Evolutionary conservation across 2,888 invertebrate genomes (phyloP).

Genomic region (Lumbricus terrestris): DNA sequence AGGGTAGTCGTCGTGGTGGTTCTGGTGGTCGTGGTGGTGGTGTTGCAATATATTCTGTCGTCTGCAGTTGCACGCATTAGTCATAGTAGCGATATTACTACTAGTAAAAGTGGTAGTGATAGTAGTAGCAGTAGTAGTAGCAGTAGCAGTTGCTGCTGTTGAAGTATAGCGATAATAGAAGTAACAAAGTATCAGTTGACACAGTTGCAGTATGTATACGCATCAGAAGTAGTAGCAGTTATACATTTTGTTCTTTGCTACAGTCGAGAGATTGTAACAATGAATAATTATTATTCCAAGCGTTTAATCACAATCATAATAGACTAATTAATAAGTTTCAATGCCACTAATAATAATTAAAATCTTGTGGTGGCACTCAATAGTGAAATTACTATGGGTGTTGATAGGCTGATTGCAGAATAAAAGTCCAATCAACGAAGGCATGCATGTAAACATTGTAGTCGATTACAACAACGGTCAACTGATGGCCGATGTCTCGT

Average conservation of each 20-base stretch:
- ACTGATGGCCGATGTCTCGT: slow-evolving; percentile 38
- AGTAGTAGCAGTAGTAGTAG: slow-evolving; percentile 17
- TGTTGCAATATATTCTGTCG: background rate
- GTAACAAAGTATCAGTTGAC: background rate
- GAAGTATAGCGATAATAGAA: slow-evolving; percentile 17
- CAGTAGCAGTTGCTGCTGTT: slow-evolving; percentile 6
- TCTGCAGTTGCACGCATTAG: background rate
- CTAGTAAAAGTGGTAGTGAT: slow-evolving; percentile 8
- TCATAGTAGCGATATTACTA: background rate
- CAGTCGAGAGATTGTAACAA: no score
- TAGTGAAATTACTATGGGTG: no score
- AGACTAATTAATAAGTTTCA: no score
- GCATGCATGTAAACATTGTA: background rate
- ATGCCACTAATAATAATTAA: no score
- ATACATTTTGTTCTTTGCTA: no score
- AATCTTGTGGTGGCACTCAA: no score
- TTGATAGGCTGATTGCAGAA: no score
- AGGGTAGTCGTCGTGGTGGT: background rate
- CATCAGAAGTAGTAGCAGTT: background rate
- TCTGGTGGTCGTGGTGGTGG: background rate
- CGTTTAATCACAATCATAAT: no score
- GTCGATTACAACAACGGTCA: slow-evolving; percentile 44
- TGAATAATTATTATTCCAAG: no score
- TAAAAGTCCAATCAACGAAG: no score
- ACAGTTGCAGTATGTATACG: slow-evolving; percentile 12